Evolutionary conservation across 2,113 vertebrate genomes (phyloP).

Genomic region (Dendrocopos noguchii): DNA sequence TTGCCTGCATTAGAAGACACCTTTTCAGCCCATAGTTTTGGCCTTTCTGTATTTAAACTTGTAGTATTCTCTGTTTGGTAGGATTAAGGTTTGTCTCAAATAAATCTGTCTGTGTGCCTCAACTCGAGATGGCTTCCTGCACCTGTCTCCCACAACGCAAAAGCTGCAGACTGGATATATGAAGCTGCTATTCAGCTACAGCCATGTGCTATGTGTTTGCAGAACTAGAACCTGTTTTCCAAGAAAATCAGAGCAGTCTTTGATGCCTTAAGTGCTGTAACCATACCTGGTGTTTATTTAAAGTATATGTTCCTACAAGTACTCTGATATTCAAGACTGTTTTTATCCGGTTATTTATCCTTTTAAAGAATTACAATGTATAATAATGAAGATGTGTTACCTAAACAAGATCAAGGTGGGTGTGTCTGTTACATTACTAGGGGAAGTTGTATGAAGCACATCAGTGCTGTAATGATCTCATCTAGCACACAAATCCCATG

Average conservation of each 20-base stretch:
- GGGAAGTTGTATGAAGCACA: neutral
- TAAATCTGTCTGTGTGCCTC: conserved; percentile 32
- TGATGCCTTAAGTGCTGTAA: neutral
- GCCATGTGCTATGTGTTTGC: neutral
- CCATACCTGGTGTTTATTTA: neutral
- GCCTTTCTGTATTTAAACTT: neutral
- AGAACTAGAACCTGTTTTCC: conserved; percentile 7
- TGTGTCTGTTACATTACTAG: neutral
- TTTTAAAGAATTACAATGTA: neutral
- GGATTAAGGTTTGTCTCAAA: conserved; percentile 31
- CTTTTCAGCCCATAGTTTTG: conserved; percentile 9
- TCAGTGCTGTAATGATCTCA: neutral
- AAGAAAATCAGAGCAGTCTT: neutral
- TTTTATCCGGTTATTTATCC: neutral
- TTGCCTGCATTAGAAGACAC: neutral
- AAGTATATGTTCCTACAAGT: neutral
- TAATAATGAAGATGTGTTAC: neutral
- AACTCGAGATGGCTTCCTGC: conserved; percentile 3
- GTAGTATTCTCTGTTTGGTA: neutral
- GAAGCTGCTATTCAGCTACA: conserved; percentile 24
- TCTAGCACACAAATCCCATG: neutral
- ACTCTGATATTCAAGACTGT: neutral
- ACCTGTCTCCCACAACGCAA: neutral
- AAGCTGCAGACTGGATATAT: neutral
- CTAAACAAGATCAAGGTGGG: neutral